Conservation (phyloP, 2,888 invertebrate species). For the Oxyscelio sp. region DNA sequence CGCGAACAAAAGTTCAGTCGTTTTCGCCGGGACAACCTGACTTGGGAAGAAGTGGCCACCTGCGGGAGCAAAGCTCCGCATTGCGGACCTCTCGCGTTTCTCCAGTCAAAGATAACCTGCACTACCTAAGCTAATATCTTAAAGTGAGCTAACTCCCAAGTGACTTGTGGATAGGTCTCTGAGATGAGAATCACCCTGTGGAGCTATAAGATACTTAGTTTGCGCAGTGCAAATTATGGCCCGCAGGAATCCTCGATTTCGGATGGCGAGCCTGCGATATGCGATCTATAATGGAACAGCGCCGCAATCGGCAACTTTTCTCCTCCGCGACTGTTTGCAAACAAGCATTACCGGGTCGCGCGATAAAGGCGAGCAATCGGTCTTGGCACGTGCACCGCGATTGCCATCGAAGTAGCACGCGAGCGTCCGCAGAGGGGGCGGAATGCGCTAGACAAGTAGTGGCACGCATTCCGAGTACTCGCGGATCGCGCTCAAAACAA, state of each 20-base stretch:
- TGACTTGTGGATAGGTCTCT: no score
- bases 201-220: no score
- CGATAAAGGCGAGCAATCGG: constrained; percentile 3
- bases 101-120: neutral
- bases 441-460: constrained; percentile 49
- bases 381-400: constrained; percentile 49
- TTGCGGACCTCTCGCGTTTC: no score
- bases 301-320: no score
- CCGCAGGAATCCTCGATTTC: no score
- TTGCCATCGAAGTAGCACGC: constrained; percentile 56
- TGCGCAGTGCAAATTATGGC: neutral
- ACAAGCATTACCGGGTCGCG: constrained; percentile 28
- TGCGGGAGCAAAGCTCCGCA: neutral
- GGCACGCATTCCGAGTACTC: constrained; percentile 46
- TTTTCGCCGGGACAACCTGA: neutral
- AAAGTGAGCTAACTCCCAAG: no score
- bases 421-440: constrained; percentile 24
- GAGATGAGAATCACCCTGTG: no score
- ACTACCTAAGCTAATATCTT: neutral
- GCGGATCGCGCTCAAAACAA: constrained; percentile 22
- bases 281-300: no score
- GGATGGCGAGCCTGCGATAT: no score
- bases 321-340: constrained; percentile 46
- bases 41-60: neutral
- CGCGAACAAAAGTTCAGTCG: constrained; percentile 3